These are phyloP conservation scores for Tetranychus piercei DNA, from an alignment of 2,888 invertebrate species.

Conservation along the genomic window DNA sequence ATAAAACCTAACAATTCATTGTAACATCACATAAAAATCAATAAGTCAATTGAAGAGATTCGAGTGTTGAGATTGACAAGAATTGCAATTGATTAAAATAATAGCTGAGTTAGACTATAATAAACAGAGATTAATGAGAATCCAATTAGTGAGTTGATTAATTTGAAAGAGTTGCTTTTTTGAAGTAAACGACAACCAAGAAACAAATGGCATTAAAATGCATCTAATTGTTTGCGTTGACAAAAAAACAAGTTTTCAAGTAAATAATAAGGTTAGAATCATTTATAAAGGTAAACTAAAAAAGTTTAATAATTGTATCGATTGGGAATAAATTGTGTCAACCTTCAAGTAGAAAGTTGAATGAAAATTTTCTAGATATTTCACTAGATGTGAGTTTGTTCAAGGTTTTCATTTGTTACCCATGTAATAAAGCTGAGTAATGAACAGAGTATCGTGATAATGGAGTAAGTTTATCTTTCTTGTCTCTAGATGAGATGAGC, in stretches of 20 bases:
- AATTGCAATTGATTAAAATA: no score
- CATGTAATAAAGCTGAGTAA: neutral
- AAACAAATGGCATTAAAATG: no score
- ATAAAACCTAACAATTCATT: no score
- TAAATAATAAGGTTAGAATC: neutral
- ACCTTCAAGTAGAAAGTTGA: neutral
- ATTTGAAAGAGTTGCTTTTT: no score
- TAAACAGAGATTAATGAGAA: no score
- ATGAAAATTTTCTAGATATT: no score
- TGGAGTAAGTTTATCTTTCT: neutral
- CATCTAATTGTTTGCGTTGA: neutral
- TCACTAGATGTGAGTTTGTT: neutral
- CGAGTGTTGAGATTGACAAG: no score
- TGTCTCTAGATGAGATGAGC: neutral
- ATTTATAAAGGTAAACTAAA: neutral
- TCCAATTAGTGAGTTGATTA: no score
- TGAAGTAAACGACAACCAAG: no score
- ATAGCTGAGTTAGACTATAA: no score
- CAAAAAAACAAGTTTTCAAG: neutral
- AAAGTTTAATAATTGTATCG: neutral
- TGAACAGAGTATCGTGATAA: neutral
- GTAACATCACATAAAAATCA: no score
- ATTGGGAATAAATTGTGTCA: neutral
- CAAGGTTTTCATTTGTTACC: neutral
- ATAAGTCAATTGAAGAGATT: no score